phyloP scores from a whole-genome alignment of 2,797 vertebrate species.

The Lutjanus campechanus region DNA sequence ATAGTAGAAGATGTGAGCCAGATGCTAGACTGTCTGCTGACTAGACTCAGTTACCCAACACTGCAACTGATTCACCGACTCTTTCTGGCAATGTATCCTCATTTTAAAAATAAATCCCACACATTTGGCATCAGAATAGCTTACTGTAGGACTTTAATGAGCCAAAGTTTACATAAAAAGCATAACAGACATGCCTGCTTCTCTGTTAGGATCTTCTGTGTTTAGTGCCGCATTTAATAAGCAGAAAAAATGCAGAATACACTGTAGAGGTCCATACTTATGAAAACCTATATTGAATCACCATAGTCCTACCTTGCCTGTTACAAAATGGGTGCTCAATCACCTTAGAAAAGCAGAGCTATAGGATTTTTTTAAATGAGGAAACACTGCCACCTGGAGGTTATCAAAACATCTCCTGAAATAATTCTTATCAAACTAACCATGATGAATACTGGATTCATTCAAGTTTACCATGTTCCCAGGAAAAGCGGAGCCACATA shows the following conservation, averaged over 20 bases:
- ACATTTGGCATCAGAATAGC: conserved; percentile 37
- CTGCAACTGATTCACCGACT: conserved; percentile 44
- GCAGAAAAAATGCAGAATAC: background rate
- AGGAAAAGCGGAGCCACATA: conserved; percentile 29
- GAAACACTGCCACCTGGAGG: conserved; percentile 84
- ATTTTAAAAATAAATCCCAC: conserved; percentile 54
- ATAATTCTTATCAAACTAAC: conserved; percentile 1
- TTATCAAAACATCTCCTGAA: background rate
- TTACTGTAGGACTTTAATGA: conserved; percentile 22
- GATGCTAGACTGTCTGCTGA: conserved; percentile 75
- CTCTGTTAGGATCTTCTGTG: background rate
- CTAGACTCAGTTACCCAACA: conserved; percentile 66
- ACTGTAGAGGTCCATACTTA: background rate
- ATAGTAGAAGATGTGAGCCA: conserved; percentile 77
- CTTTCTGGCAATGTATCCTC: conserved; percentile 23
- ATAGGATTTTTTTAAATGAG: conserved; percentile 47
- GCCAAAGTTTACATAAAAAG: conserved; percentile 31
- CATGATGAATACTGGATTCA: background rate
- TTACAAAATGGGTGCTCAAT: conserved; percentile 78
- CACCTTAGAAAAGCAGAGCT: conserved; percentile 37
- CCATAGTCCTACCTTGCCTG: conserved; percentile 45
- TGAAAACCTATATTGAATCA: conserved; percentile 28
- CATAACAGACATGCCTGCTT: conserved; percentile 11
- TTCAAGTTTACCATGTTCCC: conserved; percentile 9
- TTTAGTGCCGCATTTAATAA: background rate